Evolutionary conservation across 2,113 vertebrate species (phyloP), one percentile per base, ranked within the genome.

Genomic region (Brienomyrus longianalis): DNA sequence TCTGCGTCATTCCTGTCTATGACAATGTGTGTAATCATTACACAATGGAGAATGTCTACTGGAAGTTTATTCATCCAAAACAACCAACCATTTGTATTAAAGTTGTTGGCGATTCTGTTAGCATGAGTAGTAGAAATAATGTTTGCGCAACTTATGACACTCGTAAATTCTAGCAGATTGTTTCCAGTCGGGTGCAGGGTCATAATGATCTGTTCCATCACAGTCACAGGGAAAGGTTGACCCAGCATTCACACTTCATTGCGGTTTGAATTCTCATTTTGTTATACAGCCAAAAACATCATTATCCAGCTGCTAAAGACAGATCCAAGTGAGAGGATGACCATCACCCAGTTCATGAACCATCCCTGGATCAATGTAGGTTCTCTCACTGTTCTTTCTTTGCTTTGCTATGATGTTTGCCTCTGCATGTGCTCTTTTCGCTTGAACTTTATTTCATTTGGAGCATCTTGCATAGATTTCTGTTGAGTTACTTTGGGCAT

Each of bases 361-460:
- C 97, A 99, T 88, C 96, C 98, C 50, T 99, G 98, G 98, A 99
- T 99, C 93, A 98, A 97, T 0, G 98, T 99, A 93, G 96, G 97
- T 92, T 35, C 90, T 19, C 0, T 43, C 2, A n/a, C 54, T 86
- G 89, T 31, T 85, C 70, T 0, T 31, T 66, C 27, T 27, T 0
- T 17, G 35, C 15, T 62, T 77, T 48, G 50, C 39, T 52, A 47
- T 54, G 19, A 39, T 54, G 47, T 43, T 31, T 89, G 13, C 83
- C 5, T 62, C 35, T 39, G n/a, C 43, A 87, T 51, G n/a, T 27
- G 10, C 5, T n/a, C 50, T n/a, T 7, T 51, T 51, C 3, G n/a
- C 13, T 23, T 89, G 6, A 35, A 39, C 35, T 27, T 48, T n/a
- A 31, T 47, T 9, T 88, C 21, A 66, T 31, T 70, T 19, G 48